Evolutionary conservation across 2,797 vertebrate species (phyloP), one percentile per base, ranked within the genome.

Genomic region (Carapus acus): DNA sequence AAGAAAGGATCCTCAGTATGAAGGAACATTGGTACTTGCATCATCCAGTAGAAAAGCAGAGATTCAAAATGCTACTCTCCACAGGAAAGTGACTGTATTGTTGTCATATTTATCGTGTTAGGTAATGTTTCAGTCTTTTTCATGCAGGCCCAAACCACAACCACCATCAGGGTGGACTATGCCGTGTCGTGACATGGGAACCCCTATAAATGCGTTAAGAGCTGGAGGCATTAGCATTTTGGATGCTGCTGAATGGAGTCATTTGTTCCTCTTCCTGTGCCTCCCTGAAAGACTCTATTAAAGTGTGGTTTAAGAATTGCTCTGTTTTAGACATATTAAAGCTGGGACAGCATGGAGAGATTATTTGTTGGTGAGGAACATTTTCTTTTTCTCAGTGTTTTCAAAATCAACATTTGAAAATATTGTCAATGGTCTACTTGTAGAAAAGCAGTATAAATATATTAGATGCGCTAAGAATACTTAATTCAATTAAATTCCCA

Each of bases 161-260:
- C 70, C 73, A 64, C 74, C 78, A 82, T 82, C 55, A 73, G 72
- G 63, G 57, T 62, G 66, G 79, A 71, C 80, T 66, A 64, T 82
- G 77, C 81, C 77, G 82, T 86, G 86, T 84, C 83, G 77, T 89
- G 86, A 90, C 87, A 89, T 88, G 87, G 87, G 87, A 88, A 87
- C 82, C 74, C 84, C 87, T 85, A 86, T 87, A 87, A 89, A 88
- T 79, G 84, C 86, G 83, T 88, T 88, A 87, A 90, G 87, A 84
- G 82, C 86, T 78, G 75, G 86, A 79, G 81, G 78, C 86, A 90
- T 90, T 90, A 86, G 88, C 87, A 90, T 89, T 90, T 90, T 90
- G 88, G 88, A 89, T 66, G 71, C 67, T n/a, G 4, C 66, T 90
- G 89, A 90, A 90, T 88, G 63, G 86, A 78, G 63, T 69, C 73